Evolutionary conservation across 2,797 vertebrate species (phyloP).

Genomic region (Okamejei kenojei): DNA sequence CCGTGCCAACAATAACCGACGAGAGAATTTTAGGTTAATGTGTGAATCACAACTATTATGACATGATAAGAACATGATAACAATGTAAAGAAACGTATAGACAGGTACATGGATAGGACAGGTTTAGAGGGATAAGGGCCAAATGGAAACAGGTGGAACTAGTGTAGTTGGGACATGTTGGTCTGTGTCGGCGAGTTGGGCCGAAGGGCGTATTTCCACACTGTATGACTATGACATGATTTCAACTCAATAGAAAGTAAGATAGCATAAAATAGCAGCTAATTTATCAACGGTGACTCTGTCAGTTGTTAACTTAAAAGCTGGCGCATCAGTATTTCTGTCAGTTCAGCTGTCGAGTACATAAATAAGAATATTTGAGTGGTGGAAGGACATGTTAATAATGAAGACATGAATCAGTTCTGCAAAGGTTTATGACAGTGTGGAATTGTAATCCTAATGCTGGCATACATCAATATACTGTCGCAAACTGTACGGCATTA

Average conservation of each 20-base stretch:
- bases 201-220: too few species aligned
- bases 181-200: too few species aligned
- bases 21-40: background rate
- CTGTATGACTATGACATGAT: background rate
- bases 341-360: background rate
- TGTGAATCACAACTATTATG: background rate
- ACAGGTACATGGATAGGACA: too few species aligned
- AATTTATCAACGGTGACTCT: background rate
- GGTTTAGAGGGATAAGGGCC: too few species aligned
- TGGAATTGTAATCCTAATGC: background rate
- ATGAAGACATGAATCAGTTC: constrained; percentile 6
- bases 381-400: background rate
- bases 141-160: too few species aligned
- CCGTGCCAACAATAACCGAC: background rate
- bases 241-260: background rate
- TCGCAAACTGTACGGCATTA: background rate
- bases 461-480: background rate
- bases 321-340: background rate
- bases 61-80: too few species aligned
- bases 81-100: too few species aligned
- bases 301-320: background rate
- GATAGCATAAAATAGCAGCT: background rate
- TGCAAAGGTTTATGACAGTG: background rate
- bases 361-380: background rate
- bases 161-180: too few species aligned